Conservation (phyloP, 2,113 vertebrate species). For the Tursiops truncatus region DNA sequence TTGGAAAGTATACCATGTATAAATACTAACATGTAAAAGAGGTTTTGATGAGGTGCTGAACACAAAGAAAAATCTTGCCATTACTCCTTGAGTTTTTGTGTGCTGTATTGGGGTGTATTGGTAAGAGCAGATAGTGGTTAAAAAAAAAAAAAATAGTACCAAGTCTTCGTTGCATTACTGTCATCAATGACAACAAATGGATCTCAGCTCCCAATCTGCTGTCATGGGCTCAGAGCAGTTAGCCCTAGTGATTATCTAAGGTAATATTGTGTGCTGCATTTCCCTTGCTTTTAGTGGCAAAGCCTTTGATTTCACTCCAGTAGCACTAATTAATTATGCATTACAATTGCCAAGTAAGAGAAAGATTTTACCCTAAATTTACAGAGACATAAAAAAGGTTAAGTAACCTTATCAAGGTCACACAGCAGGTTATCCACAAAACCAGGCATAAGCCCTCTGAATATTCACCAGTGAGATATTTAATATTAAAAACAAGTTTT, state of each 20-base stretch:
- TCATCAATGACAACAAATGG: background rate
- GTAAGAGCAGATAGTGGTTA: background rate
- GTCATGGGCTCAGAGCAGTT: background rate
- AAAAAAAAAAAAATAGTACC: background rate
- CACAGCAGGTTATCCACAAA: constrained; percentile 61
- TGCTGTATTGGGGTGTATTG: background rate
- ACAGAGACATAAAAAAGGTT: constrained; percentile 69
- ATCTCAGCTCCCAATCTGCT: background rate
- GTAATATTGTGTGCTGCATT: background rate
- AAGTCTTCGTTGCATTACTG: background rate
- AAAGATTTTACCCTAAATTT: constrained; percentile 73
- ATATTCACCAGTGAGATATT: constrained; percentile 67
- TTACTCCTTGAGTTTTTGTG: background rate
- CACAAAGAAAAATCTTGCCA: background rate
- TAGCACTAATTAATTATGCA: constrained; percentile 69
- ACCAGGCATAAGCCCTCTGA: constrained; percentile 44
- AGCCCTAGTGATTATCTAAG: background rate
- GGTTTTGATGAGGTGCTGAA: background rate
- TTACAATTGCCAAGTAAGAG: constrained; percentile 63
- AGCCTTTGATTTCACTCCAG: constrained; percentile 62
- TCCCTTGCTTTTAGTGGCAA: constrained; percentile 46
- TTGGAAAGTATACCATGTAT: background rate
- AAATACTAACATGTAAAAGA: background rate
- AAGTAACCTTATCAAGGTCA: constrained; percentile 72
- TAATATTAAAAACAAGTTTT: constrained; percentile 71